These are phyloP conservation scores for Lampropteryx suffumata DNA, from an alignment of 2,888 invertebrate genomes.

Conservation along the genomic window DNA sequence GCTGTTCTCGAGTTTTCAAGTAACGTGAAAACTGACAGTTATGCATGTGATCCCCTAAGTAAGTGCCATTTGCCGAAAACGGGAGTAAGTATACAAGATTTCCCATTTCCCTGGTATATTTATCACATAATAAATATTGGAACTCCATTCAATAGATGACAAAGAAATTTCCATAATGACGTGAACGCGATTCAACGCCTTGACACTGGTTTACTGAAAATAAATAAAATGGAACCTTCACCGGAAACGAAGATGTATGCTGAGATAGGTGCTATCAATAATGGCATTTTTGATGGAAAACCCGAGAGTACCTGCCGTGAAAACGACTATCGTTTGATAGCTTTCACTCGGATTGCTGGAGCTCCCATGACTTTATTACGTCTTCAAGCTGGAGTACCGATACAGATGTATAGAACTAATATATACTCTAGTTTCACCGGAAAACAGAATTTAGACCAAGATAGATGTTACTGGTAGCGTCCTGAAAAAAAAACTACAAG, in stretches of 20 bases:
- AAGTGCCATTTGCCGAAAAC: conserved; percentile 1
- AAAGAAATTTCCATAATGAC: conserved; percentile 25
- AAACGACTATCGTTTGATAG: conserved; percentile 6
- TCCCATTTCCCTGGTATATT: conserved; percentile 6
- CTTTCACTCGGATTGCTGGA: conserved; percentile 2
- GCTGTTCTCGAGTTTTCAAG: no score
- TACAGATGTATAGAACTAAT: background rate
- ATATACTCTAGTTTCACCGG: no score
- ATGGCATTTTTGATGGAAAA: conserved; percentile 22
- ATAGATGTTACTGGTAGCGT: no score
- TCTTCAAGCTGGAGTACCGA: background rate
- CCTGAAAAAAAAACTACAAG: no score
- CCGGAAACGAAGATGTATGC: conserved; percentile 7
- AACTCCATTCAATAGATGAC: conserved; percentile 18
- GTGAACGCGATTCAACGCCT: conserved; percentile 4
- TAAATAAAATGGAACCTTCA: conserved; percentile 12
- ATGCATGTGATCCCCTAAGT: no score
- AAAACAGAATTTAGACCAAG: no score
- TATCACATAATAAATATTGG: conserved; percentile 16
- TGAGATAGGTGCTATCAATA: conserved; percentile 20
- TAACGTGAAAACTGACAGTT: no score
- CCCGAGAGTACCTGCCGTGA: background rate
- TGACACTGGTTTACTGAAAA: conserved; percentile 7
- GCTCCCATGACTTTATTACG: conserved; percentile 2
- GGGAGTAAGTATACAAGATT: conserved; percentile 5